phyloP scores from a whole-genome alignment of 2,797 vertebrate species.

The Sebastes nivosus region DNA sequence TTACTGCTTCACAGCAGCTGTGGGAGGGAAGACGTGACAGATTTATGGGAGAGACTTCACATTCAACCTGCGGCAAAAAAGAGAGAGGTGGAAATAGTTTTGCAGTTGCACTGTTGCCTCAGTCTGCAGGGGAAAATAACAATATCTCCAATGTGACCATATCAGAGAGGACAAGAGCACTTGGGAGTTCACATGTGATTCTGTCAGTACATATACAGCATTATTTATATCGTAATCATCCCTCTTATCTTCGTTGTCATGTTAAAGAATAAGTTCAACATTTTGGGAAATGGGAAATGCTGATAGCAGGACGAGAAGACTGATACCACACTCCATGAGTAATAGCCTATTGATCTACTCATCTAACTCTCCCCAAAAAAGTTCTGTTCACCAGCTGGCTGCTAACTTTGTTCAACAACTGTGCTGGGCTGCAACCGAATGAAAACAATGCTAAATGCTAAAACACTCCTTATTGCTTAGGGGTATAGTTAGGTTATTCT shows the following conservation, averaged over 20 bases:
- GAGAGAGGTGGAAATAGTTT: slow-evolving; percentile 44
- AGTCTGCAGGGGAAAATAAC: slow-evolving; percentile 45
- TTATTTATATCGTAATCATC: background rate
- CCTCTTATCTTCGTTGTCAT: background rate
- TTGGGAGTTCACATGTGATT: background rate
- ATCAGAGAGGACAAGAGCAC: background rate
- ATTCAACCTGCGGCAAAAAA: slow-evolving; percentile 62
- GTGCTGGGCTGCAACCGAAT: background rate
- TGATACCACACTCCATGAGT: background rate
- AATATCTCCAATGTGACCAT: slow-evolving; percentile 14
- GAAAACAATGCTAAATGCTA: background rate
- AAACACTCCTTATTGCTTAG: background rate
- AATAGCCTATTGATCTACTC: background rate
- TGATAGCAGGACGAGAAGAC: background rate
- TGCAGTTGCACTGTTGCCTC: slow-evolving; percentile 30
- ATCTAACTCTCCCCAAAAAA: background rate
- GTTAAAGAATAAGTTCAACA: background rate
- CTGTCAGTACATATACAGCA: background rate
- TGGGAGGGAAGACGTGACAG: slow-evolving; percentile 64
- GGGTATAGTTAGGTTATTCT: background rate
- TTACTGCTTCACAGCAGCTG: slow-evolving; percentile 49
- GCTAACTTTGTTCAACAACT: too few relatives aligned
- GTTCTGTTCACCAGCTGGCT: too few relatives aligned
- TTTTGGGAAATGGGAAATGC: background rate
- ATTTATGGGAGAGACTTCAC: slow-evolving; percentile 66